A percentile compares a stretch with the other conserved stretches of the same genome.
Conservation (phyloP, 2,113 vertebrate species). For the Macquaria australasica region DNA sequence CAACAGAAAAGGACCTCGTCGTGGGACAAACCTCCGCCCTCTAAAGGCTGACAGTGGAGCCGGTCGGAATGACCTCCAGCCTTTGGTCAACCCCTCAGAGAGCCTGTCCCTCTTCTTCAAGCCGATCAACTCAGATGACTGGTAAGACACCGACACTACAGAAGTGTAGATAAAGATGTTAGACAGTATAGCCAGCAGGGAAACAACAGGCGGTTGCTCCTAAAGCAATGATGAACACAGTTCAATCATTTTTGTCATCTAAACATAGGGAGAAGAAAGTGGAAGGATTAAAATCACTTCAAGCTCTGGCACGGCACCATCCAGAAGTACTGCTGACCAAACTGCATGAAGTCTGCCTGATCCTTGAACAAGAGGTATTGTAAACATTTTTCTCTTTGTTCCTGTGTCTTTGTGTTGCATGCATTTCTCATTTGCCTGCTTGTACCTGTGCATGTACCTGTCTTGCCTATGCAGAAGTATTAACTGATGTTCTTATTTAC, state of each 20-base stretch:
- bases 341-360: neutral
- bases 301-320: neutral
- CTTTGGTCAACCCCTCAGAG: neutral
- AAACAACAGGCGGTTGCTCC: neutral
- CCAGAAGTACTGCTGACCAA: too few species aligned
- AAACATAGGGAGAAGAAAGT: neutral
- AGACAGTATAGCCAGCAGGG: neutral
- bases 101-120: neutral
- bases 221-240: neutral
- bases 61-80: neutral
- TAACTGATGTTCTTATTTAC: neutral
- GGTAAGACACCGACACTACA: neutral
- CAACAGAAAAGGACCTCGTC: neutral
- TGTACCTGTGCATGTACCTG: neutral
- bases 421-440: neutral
- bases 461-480: neutral
- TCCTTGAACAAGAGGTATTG: neutral
- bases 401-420: neutral
- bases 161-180: neutral
- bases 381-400: neutral
- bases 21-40: neutral
- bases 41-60: neutral
- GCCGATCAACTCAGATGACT: neutral
- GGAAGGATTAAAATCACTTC: neutral
- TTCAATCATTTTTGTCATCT: neutral